Percentiles rank a stretch among this genome's conserved stretches.
These are phyloP conservation scores for Drusus annulatus DNA, from an alignment of 1,140 invertebrate species.

Conservation along the genomic window DNA sequence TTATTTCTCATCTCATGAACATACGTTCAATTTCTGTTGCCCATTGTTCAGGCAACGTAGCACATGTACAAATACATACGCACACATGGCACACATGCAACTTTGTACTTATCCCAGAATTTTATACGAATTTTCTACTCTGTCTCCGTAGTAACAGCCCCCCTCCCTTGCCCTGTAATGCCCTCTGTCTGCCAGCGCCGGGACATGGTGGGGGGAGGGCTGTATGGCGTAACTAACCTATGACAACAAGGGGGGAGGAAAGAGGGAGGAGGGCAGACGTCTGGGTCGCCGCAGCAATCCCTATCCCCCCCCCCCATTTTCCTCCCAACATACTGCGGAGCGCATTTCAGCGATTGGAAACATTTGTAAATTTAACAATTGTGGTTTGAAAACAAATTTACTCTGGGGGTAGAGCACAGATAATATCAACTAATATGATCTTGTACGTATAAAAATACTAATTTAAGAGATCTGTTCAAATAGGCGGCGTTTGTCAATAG, in stretches of 20 bases:
- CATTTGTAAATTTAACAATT: too few species aligned
- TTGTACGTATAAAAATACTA: too few species aligned
- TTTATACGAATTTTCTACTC: constrained; percentile 12
- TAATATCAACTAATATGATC: too few species aligned
- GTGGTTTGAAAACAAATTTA: not conserved
- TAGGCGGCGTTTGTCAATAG: too few species aligned
- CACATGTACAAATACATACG: not conserved
- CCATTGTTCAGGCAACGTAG: not conserved
- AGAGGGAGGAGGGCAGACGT: constrained; percentile 41
- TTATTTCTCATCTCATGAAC: too few species aligned
- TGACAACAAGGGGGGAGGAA: constrained; percentile 37
- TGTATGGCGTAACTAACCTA: constrained; percentile 48
- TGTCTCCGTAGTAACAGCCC: constrained; percentile 31
- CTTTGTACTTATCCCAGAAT: not conserved
- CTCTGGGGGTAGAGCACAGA: not conserved
- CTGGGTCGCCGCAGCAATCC: constrained; percentile 19
- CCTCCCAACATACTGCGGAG: too few species aligned
- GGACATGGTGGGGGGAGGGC: not conserved
- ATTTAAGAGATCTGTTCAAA: too few species aligned
- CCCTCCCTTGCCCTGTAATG: not conserved
- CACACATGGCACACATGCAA: too few species aligned
- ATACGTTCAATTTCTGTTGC: too few species aligned
- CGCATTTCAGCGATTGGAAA: too few species aligned
- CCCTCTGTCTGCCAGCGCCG: not conserved
- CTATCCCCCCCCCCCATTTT: too few species aligned